These are phyloP conservation scores for Solenodon paradoxus DNA, from an alignment of 2,113 vertebrate genomes.

Conservation along the genomic window DNA sequence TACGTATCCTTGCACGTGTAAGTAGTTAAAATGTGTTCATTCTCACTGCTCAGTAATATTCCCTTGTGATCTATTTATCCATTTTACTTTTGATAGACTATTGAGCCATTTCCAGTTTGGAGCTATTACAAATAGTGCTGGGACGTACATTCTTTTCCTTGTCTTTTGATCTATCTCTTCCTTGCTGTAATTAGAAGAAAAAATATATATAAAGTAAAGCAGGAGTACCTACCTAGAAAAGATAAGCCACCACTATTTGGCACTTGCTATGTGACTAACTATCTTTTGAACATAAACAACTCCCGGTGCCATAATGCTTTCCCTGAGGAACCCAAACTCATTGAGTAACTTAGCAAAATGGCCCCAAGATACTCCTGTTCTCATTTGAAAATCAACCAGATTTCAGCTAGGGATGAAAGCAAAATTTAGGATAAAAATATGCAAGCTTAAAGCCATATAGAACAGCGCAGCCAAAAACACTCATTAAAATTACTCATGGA, in stretches of 20 bases:
- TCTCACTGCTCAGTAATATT: neutral
- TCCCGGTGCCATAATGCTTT: slow-evolving; percentile 44
- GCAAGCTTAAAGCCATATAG: slow-evolving; percentile 68
- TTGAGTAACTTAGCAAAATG: slow-evolving; percentile 63
- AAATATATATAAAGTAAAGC: neutral
- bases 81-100: neutral
- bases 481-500: slow-evolving; percentile 75
- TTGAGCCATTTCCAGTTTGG: neutral
- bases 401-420: slow-evolving; percentile 55
- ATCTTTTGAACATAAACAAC: slow-evolving; percentile 58
- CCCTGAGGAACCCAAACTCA: slow-evolving; percentile 41
- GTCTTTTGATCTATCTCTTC: neutral
- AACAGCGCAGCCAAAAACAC: slow-evolving; percentile 53
- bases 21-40: neutral
- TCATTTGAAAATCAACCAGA: slow-evolving; percentile 69
- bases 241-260: neutral
- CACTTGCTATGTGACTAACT: slow-evolving; percentile 40
- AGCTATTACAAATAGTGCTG: neutral
- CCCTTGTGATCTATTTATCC: neutral
- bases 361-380: slow-evolving; percentile 55
- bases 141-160: neutral
- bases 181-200: slow-evolving; percentile 28
- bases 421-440: slow-evolving; percentile 68
- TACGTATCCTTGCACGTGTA: neutral
- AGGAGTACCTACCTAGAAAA: slow-evolving; percentile 10